Percentiles rank a stretch among this genome's conserved stretches.
These are phyloP conservation scores for Cyanistes caeruleus DNA, from an alignment of 2,113 vertebrate species.

Conservation along the genomic window DNA sequence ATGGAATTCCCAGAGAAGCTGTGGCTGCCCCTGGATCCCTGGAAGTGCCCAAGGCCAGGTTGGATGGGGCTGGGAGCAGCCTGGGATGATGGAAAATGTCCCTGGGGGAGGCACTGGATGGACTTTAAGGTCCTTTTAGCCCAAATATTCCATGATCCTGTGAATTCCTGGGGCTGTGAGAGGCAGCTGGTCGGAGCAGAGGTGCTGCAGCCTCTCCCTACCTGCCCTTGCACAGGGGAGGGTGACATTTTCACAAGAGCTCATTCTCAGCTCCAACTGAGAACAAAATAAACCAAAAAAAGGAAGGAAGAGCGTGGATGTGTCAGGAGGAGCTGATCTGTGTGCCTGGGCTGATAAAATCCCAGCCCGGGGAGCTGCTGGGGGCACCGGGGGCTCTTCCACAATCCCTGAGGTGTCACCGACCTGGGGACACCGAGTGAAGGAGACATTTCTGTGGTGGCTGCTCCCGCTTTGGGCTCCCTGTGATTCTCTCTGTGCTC, in stretches of 20 bases:
- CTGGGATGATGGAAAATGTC: neutral
- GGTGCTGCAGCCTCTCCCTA: neutral
- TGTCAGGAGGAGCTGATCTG: neutral
- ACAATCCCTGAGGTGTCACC: rapidly evolving
- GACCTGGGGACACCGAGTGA: rapidly evolving
- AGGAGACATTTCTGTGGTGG: neutral
- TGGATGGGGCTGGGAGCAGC: neutral
- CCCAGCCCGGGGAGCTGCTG: neutral
- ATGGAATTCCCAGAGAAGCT: neutral
- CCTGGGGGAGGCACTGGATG: neutral
- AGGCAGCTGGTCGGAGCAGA: neutral
- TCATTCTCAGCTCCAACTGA: neutral
- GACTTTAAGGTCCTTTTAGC: rapidly evolving
- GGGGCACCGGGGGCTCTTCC: neutral
- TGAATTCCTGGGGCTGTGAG: neutral
- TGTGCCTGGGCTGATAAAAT: neutral
- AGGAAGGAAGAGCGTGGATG: neutral
- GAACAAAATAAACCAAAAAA: neutral
- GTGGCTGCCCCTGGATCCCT: neutral
- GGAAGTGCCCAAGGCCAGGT: neutral
- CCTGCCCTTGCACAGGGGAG: neutral
- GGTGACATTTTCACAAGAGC: neutral
- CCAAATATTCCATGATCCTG: neutral
- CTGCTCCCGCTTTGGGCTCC: neutral
- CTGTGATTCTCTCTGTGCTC: neutral